Evolutionary conservation across 2,797 vertebrate species (phyloP), one percentile per base, ranked within the genome.

Genomic region (Acipenser oxyrinchus): DNA sequence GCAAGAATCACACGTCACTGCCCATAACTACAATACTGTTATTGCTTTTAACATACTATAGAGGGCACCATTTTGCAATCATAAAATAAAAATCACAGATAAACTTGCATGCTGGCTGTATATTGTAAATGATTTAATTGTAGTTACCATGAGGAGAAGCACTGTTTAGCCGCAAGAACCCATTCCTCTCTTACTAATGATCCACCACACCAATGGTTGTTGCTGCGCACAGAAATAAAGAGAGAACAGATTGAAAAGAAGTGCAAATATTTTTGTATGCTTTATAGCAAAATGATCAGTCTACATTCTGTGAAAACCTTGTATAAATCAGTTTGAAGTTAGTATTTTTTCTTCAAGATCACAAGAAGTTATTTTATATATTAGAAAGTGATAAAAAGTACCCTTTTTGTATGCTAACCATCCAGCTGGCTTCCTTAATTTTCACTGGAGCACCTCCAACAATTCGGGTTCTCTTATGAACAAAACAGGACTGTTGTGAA

Each of bases 141-240:
- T 60, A 62, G 9, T 82, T 84, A 90, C 90, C 90, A 92, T 53
- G 95, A 95, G 63, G 93, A 94, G 81, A 99, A 98, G 78, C 96
- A 99, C 68, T 97, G 92, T 68, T 91, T 90, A 80, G 96, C 95
- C 9, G 96, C 97, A 74, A 99, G 91, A 66, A 99, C 93, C 96
- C 96, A 98, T 71, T 94, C 87, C 68, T 97, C 94, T 74, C 96
- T 90, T 82, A 99, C 89, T 74, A 99, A 80, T 52, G 96, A 94
- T 12, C 96, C 96, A 66, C 96, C 96, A 52, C 96, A 99, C 87
- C 94, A 95, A 86, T 98, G 95, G 71, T 81, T 84, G 60, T 92
- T 91, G 81, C 96, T 98, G 77, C 62, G 62, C 57, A 66, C 50
- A 58, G 8, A 77, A 62, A 70, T 10, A 13, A 63, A 53, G 66